These are phyloP conservation scores for Lycophotia porphyrea DNA, from an alignment of 2,888 invertebrate genomes.

Conservation along the genomic window DNA sequence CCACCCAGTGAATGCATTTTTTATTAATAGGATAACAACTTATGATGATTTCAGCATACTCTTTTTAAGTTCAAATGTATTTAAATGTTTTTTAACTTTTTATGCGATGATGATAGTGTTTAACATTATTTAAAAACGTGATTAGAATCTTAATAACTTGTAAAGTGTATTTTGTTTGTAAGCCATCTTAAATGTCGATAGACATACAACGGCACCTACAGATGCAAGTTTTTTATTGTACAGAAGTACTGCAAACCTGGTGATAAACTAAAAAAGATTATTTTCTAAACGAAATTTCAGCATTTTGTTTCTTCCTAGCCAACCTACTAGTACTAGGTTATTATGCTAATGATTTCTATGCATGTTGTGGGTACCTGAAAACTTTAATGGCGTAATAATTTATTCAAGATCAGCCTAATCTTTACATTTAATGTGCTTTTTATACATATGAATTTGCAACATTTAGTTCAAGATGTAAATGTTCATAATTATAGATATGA, in stretches of 20 bases:
- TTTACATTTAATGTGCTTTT: neutral
- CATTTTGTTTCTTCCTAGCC: neutral
- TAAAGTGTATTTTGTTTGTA: neutral
- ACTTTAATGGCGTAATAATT: constrained; percentile 11
- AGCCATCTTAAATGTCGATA: neutral
- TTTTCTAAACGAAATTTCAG: neutral
- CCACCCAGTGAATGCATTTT: constrained; percentile 11
- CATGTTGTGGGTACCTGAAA: neutral
- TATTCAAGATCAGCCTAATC: constrained; percentile 8
- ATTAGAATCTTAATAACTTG: neutral
- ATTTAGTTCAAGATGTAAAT: neutral
- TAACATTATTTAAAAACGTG: neutral
- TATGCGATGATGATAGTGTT: too few species aligned
- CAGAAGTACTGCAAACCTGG: neutral
- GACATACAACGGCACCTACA: neutral
- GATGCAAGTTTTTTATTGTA: neutral
- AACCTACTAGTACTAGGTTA: neutral
- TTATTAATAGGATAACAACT: neutral
- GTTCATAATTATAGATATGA: neutral
- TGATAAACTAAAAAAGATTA: neutral
- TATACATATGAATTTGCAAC: neutral
- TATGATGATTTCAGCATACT: neutral
- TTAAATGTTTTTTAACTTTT: neutral
- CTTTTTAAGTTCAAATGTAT: constrained; percentile 4
- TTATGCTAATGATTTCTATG: neutral